Conservation (phyloP, 2,113 vertebrate species). For the Notiomystis cincta region DNA sequence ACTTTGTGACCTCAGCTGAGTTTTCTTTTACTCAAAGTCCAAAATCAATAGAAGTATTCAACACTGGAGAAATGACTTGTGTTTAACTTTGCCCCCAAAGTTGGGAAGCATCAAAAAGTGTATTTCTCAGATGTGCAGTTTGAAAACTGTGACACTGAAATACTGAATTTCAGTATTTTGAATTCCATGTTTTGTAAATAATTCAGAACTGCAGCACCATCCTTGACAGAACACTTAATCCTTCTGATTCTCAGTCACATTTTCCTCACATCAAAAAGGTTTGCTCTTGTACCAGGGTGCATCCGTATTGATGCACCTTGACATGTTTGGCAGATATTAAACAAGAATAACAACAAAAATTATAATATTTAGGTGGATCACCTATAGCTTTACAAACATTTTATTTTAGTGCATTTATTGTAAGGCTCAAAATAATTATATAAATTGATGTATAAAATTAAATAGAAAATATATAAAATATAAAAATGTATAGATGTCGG, state of each 20-base stretch:
- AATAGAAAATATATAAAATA: not conserved
- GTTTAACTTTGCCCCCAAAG: conserved; percentile 44
- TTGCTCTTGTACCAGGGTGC: not conserved
- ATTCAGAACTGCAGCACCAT: conserved; percentile 7
- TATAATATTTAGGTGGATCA: not conserved
- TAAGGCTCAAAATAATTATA: not conserved
- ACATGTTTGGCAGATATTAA: not conserved
- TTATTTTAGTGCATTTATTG: not conserved
- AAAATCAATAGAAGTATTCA: conserved; percentile 69
- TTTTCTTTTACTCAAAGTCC: conserved; percentile 55
- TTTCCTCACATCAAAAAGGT: not conserved
- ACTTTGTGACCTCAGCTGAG: conserved; percentile 50
- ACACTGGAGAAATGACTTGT: conserved; percentile 13
- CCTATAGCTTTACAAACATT: not conserved
- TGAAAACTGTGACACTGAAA: conserved; percentile 31
- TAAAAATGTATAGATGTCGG: not conserved
- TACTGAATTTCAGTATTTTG: conserved; percentile 16
- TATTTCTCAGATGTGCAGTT: conserved; percentile 18
- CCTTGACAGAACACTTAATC: conserved; percentile 30
- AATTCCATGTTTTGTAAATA: conserved; percentile 48
- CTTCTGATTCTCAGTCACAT: not conserved
- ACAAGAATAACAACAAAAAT: not conserved
- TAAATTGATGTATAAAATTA: not conserved
- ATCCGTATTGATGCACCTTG: not conserved
- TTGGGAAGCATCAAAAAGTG: not conserved